Conservation (phyloP, 2,888 invertebrate genomes). For the Meghimatium bilineatum region DNA sequence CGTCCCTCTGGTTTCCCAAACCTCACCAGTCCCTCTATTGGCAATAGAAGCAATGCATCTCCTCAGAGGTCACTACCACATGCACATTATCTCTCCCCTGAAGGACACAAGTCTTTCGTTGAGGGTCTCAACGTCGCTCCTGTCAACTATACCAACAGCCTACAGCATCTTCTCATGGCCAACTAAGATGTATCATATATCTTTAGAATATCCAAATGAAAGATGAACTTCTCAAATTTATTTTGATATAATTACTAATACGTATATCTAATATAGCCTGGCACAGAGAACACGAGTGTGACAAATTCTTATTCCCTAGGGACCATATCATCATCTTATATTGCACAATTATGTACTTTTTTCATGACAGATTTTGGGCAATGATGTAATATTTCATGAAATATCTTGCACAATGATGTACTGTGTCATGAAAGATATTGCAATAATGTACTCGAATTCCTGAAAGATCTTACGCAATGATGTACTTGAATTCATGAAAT, state of each 20-base stretch:
- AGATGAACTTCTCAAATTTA: not conserved
- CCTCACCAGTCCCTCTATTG: slow-evolving; percentile 44
- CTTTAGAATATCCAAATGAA: not conserved
- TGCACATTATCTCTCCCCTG: slow-evolving; percentile 59
- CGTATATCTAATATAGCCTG: too few relatives aligned
- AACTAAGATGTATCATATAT: slow-evolving; percentile 80
- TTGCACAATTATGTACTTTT: too few relatives aligned
- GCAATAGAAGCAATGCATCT: slow-evolving; percentile 42
- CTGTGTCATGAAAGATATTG: too few relatives aligned
- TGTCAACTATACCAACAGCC: slow-evolving; percentile 82
- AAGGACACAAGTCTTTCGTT: slow-evolving; percentile 78
- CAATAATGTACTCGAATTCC: too few relatives aligned
- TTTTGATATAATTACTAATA: not conserved
- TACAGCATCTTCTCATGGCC: slow-evolving; percentile 91
- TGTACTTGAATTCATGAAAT: too few relatives aligned
- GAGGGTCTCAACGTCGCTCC: slow-evolving; percentile 83
- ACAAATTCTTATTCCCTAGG: too few relatives aligned
- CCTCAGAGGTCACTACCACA: slow-evolving; percentile 48
- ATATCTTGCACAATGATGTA: too few relatives aligned
- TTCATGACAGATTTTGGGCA: too few relatives aligned
- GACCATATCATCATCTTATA: too few relatives aligned
- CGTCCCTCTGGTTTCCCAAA: slow-evolving; percentile 44
- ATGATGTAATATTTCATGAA: too few relatives aligned
- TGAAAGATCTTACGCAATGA: too few relatives aligned
- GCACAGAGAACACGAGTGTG: too few relatives aligned